Conservation (phyloP, 2,113 vertebrate genomes). For the Ptychochromis oligacanthus region DNA sequence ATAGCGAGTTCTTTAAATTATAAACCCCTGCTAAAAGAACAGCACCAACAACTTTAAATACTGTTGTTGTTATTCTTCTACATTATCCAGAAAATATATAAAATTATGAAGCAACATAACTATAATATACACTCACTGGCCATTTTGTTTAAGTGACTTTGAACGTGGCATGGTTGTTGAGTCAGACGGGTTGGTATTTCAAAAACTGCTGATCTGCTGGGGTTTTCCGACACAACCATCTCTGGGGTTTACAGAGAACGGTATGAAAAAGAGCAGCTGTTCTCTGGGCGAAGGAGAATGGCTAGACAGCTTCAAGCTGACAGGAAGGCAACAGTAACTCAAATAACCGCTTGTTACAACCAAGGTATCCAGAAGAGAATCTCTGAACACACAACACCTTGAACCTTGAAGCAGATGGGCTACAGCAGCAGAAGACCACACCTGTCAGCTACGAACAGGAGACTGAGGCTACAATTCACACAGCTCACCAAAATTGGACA, state of each 20-base stretch:
- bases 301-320: rapidly evolving
- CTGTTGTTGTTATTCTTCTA: background rate
- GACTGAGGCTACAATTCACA: background rate
- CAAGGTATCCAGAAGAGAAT: background rate
- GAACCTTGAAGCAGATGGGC: rapidly evolving
- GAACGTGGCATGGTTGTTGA: background rate
- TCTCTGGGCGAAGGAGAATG: background rate
- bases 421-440: background rate
- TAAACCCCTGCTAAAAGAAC: background rate
- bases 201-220: background rate
- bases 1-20: background rate
- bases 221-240: background rate
- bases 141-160: background rate
- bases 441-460: rapidly evolving
- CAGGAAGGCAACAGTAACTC: background rate
- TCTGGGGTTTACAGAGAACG: background rate
- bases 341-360: background rate
- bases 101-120: background rate
- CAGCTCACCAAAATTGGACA: too few relatives aligned
- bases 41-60: background rate
- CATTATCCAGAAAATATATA: background rate
- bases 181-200: background rate
- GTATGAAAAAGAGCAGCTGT: rapidly evolving
- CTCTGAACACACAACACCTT: background rate
- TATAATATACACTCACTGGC: rapidly evolving